Conservation (phyloP, 2,797 vertebrate species). For the Iguana delicatissima region DNA sequence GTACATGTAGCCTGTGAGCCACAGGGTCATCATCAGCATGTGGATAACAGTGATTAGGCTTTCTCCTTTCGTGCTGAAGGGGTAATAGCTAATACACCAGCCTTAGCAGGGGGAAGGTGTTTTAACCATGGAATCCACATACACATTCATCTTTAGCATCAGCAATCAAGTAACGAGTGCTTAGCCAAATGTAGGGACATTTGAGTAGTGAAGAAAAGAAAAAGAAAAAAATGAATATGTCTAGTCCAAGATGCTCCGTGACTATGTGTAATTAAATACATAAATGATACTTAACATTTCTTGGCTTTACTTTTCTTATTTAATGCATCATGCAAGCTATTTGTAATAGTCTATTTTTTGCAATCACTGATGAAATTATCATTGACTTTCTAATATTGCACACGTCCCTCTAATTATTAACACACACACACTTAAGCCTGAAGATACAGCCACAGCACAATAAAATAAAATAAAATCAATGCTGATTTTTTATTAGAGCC, state of each 20-base stretch:
- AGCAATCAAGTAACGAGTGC: background rate
- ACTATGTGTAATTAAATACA: background rate
- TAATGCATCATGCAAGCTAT: background rate
- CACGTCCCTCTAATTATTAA: slow-evolving; percentile 14
- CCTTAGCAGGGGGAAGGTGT: background rate
- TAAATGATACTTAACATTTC: background rate
- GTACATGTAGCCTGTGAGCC: no score
- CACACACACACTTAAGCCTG: background rate
- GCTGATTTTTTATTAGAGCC: slow-evolving; percentile 69
- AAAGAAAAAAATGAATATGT: background rate
- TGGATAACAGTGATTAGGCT: background rate
- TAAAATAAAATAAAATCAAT: slow-evolving; percentile 55
- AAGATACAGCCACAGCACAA: background rate
- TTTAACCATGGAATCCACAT: background rate
- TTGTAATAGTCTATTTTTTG: background rate
- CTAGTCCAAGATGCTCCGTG: background rate
- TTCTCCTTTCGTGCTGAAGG: background rate
- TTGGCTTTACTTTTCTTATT: slow-evolving; percentile 1
- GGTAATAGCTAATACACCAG: background rate
- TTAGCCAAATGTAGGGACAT: background rate
- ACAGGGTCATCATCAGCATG: no score
- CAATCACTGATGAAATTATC: background rate
- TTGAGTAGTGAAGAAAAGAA: no score
- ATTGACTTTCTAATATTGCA: slow-evolving; percentile 33
- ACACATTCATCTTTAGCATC: background rate